These are phyloP conservation scores for Druceiella hillmani DNA, from an alignment of 2,888 invertebrate species.

Conservation along the genomic window DNA sequence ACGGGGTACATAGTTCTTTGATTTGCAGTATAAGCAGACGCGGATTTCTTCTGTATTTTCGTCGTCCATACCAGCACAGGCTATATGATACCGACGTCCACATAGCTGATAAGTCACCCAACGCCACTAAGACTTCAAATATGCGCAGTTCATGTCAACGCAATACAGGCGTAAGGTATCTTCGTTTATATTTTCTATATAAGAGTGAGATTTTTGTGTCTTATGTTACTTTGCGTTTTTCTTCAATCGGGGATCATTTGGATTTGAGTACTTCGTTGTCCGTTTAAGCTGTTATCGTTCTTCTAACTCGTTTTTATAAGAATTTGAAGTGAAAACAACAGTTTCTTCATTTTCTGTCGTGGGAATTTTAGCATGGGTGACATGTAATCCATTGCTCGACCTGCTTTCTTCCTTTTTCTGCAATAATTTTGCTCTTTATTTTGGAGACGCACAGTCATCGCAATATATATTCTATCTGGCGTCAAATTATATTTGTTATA, in stretches of 20 bases:
- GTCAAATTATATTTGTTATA: no score
- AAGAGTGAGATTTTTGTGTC: constrained; percentile 3
- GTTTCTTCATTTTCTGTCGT: no score
- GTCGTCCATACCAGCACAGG: constrained; percentile 25
- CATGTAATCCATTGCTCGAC: no score
- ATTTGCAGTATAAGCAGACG: constrained; percentile 20
- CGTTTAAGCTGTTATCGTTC: constrained; percentile 20
- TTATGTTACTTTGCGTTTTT: constrained; percentile 9
- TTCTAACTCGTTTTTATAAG: constrained; percentile 24
- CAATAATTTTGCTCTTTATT: no score
- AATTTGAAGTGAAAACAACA: constrained; percentile 22
- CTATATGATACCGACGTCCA: constrained; percentile 18
- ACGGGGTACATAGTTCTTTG: constrained; percentile 12
- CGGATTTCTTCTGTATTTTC: constrained; percentile 22
- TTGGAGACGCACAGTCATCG: no score
- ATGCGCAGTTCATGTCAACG: constrained; percentile 13
- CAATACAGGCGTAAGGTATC: constrained; percentile 15
- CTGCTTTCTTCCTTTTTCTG: no score
- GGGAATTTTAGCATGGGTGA: no score
- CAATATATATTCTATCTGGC: no score
- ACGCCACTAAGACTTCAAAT: constrained; percentile 17
- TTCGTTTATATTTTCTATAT: constrained; percentile 8
- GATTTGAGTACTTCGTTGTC: constrained; percentile 20
- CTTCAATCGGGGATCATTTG: constrained; percentile 14
- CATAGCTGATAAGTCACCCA: constrained; percentile 15